Percentiles rank a stretch among this genome's conserved stretches.
Evolutionary conservation across 2,797 vertebrate genomes (phyloP).

Genomic region (Tarsius wallacei): DNA sequence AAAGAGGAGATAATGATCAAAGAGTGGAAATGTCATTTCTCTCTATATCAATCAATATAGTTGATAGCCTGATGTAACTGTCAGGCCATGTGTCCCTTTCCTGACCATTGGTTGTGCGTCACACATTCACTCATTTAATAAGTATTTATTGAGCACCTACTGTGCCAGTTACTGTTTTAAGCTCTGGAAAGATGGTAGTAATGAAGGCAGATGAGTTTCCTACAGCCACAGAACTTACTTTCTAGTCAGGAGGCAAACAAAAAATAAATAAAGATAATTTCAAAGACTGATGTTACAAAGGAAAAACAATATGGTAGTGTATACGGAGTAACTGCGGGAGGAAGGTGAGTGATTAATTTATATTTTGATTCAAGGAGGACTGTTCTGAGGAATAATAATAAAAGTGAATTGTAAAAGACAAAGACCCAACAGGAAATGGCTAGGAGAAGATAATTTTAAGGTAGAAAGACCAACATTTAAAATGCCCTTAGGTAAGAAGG

Average conservation of each 20-base stretch:
- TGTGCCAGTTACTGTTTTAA: neutral
- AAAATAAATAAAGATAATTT: neutral
- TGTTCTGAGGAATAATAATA: neutral
- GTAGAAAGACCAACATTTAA: neutral
- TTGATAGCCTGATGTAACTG: neutral
- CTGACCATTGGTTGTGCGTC: neutral
- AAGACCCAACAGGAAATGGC: neutral
- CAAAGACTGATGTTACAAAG: neutral
- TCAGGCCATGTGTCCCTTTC: neutral
- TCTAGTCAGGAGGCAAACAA: neutral
- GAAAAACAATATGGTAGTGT: neutral
- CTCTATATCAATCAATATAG: neutral
- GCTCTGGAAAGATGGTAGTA: neutral
- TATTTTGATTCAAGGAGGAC: constrained; percentile 35
- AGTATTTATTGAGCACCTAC: neutral
- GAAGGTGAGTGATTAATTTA: neutral
- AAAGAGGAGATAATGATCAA: constrained; percentile 5
- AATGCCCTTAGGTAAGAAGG: neutral
- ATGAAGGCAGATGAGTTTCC: neutral
- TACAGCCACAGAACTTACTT: neutral
- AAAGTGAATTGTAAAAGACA: neutral
- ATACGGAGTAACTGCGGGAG: neutral
- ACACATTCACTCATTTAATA: neutral
- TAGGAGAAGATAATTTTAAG: neutral
- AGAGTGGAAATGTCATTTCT: neutral